Evolutionary conservation across 1,140 invertebrate species (phyloP).

Genomic region (Drosophila guanche): DNA sequence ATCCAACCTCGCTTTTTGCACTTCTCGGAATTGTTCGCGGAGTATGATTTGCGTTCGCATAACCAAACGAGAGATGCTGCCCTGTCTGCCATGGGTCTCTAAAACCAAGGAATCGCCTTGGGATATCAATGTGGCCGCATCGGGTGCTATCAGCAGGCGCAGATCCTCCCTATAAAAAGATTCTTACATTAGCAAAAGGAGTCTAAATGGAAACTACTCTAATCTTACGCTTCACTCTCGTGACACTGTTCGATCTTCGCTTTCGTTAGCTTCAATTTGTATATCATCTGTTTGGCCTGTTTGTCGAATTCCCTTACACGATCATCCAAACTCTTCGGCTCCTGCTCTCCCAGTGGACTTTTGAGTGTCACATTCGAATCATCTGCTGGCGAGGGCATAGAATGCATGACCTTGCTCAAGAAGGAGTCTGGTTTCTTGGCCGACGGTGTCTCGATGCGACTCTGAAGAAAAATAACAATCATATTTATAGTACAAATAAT

Average conservation of each 20-base stretch:
- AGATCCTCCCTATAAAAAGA: conserved; percentile 66
- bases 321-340: conserved; percentile 54
- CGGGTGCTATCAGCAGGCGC: conserved; percentile 86
- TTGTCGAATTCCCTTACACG: conserved; percentile 85
- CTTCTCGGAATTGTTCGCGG: conserved; percentile 79
- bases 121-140: conserved; percentile 91
- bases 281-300: conserved; percentile 86
- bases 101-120: conserved; percentile 90
- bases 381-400: conserved; percentile 63
- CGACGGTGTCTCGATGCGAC: conserved; percentile 78
- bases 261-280: conserved; percentile 88
- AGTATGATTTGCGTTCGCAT: conserved; percentile 79
- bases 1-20: conserved; percentile 77
- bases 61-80: conserved; percentile 71
- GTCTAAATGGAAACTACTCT: not conserved
- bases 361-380: conserved; percentile 75
- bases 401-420: conserved; percentile 65
- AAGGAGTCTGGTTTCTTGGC: conserved; percentile 73
- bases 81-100: conserved; percentile 85
- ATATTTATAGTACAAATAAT: not conserved
- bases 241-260: conserved; percentile 87
- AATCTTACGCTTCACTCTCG: conserved; percentile 85
- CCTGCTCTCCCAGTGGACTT: conserved; percentile 57
- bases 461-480: conserved; percentile 40
- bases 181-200: not conserved